Conservation (phyloP, 1,140 invertebrate genomes). For the Sarcophaga bullata region DNA sequence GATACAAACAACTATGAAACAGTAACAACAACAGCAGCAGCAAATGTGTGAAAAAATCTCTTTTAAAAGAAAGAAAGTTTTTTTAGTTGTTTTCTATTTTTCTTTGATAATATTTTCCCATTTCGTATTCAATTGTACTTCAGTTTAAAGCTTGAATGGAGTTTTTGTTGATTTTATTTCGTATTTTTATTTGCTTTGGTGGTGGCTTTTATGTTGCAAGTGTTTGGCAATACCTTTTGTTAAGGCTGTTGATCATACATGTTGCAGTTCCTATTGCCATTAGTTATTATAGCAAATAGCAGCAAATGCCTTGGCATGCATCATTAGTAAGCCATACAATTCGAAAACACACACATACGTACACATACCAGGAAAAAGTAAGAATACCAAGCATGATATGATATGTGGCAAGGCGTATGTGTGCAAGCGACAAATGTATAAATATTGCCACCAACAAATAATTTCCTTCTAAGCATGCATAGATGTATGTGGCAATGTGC, state of each 20-base stretch:
- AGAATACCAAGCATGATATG: background rate
- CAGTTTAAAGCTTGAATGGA: constrained; percentile 33
- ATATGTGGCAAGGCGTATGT: background rate
- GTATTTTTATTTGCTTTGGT: background rate
- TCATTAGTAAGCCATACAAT: background rate
- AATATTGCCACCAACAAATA: constrained; percentile 27
- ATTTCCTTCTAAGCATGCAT: background rate
- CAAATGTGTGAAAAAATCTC: constrained; percentile 35
- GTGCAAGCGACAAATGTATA: background rate
- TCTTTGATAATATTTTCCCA: background rate
- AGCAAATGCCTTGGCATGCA: constrained; percentile 3
- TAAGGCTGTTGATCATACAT: background rate
- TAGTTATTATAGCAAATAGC: constrained; percentile 33
- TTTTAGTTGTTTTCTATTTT: background rate
- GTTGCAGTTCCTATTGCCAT: background rate
- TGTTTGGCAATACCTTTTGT: background rate
- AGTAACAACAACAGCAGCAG: constrained; percentile 10
- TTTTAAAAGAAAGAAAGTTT: constrained; percentile 25
- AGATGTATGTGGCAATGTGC: background rate
- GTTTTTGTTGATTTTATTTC: background rate
- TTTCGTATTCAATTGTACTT: constrained; percentile 24
- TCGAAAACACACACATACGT: background rate
- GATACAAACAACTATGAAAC: background rate
- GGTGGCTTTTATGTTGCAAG: background rate
- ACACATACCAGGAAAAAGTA: too few species aligned